Conservation (phyloP, 1,140 invertebrate species). For the Nephila pilipes region DNA sequence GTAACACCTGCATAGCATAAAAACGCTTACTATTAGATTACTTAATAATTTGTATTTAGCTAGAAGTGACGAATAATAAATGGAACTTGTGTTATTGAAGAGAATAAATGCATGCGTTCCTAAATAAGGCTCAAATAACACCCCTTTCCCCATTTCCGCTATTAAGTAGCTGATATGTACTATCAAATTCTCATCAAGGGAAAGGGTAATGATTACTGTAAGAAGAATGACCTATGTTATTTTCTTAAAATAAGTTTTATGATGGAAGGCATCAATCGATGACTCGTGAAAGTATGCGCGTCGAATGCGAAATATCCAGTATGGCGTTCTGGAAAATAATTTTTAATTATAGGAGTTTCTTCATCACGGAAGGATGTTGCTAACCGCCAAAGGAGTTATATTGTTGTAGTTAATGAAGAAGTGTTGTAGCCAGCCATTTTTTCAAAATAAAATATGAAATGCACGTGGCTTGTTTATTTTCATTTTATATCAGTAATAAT, state of each 20-base stretch:
- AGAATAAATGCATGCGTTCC: background rate
- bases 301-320: background rate
- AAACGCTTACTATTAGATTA: background rate
- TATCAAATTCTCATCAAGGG: conserved; percentile 14
- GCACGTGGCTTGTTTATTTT: too few relatives aligned
- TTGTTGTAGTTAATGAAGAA: too few relatives aligned
- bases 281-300: background rate
- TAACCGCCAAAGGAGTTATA: too few relatives aligned
- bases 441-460: too few relatives aligned
- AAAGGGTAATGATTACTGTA: background rate
- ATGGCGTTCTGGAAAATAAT: background rate
- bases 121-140: conserved; percentile 19
- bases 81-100: background rate
- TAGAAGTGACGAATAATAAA: conserved; percentile 1
- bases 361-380: too few relatives aligned
- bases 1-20: too few relatives aligned
- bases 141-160: background rate
- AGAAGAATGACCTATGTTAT: conserved; percentile 11
- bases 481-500: too few relatives aligned
- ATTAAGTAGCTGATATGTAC: conserved; percentile 22
- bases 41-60: background rate
- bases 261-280: background rate
- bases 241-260: conserved; percentile 13
- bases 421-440: too few relatives aligned
- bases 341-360: too few relatives aligned